phyloP scores from a whole-genome alignment of 2,113 vertebrate species.

The Xiphias gladius region DNA sequence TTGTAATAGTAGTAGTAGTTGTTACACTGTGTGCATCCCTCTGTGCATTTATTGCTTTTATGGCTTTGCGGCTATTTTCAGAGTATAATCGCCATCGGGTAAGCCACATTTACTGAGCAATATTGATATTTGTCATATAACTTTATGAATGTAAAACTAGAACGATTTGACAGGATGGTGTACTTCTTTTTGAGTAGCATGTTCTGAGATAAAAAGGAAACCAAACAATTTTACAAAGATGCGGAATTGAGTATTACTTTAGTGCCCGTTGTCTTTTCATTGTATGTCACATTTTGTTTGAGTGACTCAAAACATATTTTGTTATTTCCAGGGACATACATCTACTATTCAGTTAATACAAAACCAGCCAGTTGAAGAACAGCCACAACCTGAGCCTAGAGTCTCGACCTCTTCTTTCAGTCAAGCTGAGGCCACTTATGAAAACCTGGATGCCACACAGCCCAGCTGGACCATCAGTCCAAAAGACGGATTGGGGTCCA shows the following conservation, averaged over 20 bases:
- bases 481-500: not conserved
- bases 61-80: not conserved
- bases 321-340: constrained; percentile 16
- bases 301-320: not conserved
- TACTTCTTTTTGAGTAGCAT: not conserved
- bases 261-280: not conserved
- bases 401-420: constrained; percentile 13
- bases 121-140: not conserved
- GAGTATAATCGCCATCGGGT: not conserved
- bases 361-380: constrained; percentile 4
- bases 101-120: not conserved
- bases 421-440: constrained; percentile 42
- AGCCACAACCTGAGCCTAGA: not conserved
- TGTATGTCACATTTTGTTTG: too few species aligned
- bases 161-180: too few species aligned
- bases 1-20: rapidly evolving
- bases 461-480: not conserved
- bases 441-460: constrained; percentile 27
- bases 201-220: too few species aligned
- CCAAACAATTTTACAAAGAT: too few species aligned
- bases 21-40: rapidly evolving
- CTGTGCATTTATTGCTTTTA: rapidly evolving
- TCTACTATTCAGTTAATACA: not conserved
- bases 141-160: not conserved
- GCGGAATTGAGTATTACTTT: too few species aligned